phyloP scores from a whole-genome alignment of 1,140 invertebrate species.

The Papilio glaucus region DNA sequence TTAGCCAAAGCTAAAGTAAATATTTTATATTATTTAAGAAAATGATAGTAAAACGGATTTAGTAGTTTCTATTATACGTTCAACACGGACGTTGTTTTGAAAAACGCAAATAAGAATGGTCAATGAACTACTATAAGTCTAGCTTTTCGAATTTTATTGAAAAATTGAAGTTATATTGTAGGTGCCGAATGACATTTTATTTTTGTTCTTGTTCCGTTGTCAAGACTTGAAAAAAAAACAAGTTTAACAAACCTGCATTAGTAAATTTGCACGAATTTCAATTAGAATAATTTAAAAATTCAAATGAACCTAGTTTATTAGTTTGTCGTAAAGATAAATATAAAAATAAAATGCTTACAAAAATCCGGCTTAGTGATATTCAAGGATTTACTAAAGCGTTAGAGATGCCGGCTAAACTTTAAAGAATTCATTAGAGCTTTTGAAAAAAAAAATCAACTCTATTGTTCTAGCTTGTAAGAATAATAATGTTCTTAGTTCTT shows the following conservation, averaged over 20 bases:
- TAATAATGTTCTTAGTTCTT: no score
- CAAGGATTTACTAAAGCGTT: neutral
- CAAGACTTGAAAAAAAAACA: neutral
- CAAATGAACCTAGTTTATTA: neutral
- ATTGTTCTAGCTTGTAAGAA: no score
- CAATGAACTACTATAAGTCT: no score
- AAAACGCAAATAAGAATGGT: no score
- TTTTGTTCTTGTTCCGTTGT: neutral
- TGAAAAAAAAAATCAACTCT: neutral
- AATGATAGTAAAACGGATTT: no score
- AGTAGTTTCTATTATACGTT: no score
- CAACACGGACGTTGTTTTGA: no score
- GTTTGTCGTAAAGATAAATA: neutral
- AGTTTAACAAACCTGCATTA: neutral
- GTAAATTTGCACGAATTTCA: neutral
- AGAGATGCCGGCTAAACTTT: neutral
- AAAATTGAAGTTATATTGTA: no score
- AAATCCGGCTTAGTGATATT: neutral
- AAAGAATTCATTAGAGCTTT: neutral
- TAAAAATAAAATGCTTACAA: neutral
- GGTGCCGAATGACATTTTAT: neutral
- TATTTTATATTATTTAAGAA: no score
- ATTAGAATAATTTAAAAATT: neutral
- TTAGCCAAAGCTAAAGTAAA: no score
- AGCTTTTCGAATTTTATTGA: no score